phyloP scores from a whole-genome alignment of 1,140 invertebrate species.

The Octopus bimaculoides region DNA sequence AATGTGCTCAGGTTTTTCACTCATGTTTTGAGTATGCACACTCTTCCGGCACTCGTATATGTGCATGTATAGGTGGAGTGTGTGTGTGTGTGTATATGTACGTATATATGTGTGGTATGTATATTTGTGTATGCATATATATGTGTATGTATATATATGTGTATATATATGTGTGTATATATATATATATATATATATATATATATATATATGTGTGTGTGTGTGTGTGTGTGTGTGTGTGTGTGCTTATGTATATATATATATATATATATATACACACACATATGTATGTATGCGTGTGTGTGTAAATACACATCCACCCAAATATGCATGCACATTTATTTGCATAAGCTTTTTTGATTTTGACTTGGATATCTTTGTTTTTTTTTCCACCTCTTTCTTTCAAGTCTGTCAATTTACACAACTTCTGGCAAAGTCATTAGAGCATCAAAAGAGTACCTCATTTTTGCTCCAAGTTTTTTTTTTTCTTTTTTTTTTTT shows the following conservation, averaged over 20 bases:
- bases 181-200: background rate
- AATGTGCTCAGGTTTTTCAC: too few relatives aligned
- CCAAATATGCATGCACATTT: background rate
- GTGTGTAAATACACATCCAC: background rate
- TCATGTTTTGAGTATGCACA: too few relatives aligned
- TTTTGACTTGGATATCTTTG: too few relatives aligned
- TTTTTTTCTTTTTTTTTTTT: too few relatives aligned
- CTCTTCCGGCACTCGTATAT: too few relatives aligned
- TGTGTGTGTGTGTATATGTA: slow-evolving; percentile 11
- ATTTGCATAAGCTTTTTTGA: background rate
- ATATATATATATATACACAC: background rate
- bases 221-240: background rate
- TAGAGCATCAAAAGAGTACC: too few relatives aligned
- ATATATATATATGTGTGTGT: slow-evolving; percentile 8
- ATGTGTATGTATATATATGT: background rate
- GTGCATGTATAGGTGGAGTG: too few relatives aligned
- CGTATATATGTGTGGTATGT: background rate
- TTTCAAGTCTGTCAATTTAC: too few relatives aligned
- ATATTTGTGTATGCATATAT: background rate
- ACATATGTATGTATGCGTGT: background rate
- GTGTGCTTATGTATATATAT: background rate
- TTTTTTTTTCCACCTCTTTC: too few relatives aligned
- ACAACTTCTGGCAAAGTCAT: too few relatives aligned
- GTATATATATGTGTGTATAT: too few relatives aligned
- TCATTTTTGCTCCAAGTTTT: too few relatives aligned